These are phyloP conservation scores for Ptychodera flava DNA, from an alignment of 35 echinoderm and acorn worm species.

Conservation along the genomic window DNA sequence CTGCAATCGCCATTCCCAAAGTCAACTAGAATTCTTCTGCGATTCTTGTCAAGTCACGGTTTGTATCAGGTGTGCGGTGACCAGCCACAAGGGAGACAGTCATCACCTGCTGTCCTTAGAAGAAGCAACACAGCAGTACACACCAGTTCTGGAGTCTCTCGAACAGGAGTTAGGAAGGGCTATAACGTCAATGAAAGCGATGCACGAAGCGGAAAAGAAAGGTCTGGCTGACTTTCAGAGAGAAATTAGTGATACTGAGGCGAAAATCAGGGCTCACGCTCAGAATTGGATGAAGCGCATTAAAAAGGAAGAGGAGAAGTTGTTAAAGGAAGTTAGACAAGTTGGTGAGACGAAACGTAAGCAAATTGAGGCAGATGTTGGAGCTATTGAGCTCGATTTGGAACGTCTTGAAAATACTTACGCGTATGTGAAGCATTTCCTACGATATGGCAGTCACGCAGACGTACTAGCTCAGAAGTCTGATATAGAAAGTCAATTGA, in stretches of 20 bases:
- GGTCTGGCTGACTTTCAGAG: too few relatives aligned
- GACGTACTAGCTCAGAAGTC: too few relatives aligned
- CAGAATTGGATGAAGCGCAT: constrained; percentile 46
- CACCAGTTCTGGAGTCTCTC: constrained; percentile 35
- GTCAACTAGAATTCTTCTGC: constrained; percentile 75
- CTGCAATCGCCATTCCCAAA: constrained; percentile 55
- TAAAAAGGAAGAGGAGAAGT: constrained; percentile 10
- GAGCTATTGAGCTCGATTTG: too few relatives aligned
- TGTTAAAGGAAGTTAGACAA: too few relatives aligned
- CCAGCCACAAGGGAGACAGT: constrained; percentile 25
- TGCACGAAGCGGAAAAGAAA: constrained; percentile 34
- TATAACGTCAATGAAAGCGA: constrained; percentile 17
- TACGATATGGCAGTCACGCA: too few relatives aligned
- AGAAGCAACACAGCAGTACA: constrained; percentile 38
- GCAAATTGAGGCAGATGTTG: too few relatives aligned
- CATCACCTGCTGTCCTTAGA: constrained; percentile 52
- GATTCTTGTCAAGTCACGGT: constrained; percentile 77
- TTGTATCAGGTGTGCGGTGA: constrained; percentile 56
- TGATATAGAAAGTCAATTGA: too few relatives aligned
- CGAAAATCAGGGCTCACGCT: constrained; percentile 44
- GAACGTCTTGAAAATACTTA: too few relatives aligned
- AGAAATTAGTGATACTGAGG: background rate
- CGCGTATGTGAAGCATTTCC: too few relatives aligned
- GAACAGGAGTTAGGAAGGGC: constrained; percentile 47
- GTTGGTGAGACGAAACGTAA: too few relatives aligned